Conservation (phyloP, 2,888 invertebrate species). For the Halictus quadricinctus region DNA sequence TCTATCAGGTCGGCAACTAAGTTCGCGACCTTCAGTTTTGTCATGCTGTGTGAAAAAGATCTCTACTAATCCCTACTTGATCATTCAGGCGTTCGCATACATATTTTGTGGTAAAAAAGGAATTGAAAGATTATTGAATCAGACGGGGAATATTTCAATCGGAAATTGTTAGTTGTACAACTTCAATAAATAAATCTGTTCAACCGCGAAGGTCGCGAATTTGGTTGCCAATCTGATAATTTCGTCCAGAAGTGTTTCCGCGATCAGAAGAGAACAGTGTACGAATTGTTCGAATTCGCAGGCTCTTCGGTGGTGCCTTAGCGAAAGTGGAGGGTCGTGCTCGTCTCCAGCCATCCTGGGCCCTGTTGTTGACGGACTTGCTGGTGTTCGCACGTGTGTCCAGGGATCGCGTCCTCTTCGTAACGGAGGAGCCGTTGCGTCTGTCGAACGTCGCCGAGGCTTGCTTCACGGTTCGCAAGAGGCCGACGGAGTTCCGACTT, state of each 20-base stretch:
- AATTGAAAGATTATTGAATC: no score
- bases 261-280: background rate
- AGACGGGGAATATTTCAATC: no score
- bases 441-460: conserved; percentile 91
- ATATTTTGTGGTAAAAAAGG: no score
- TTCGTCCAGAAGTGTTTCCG: background rate
- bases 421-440: conserved; percentile 93
- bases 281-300: conserved; percentile 44
- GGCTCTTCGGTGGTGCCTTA: conserved; percentile 92
- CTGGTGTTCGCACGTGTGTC: conserved; percentile 94
- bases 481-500: conserved; percentile 93
- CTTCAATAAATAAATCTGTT: no score
- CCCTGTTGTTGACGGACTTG: conserved; percentile 92
- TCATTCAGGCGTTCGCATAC: no score
- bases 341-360: conserved; percentile 91
- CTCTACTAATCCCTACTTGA: no score
- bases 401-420: conserved; percentile 92
- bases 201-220: no score
- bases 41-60: no score
- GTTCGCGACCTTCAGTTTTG: no score
- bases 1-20: no score
- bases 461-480: conserved; percentile 93
- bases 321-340: conserved; percentile 92
- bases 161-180: no score
- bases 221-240: background rate